Base-by-base conservation (phyloP, 1,140 invertebrate genomes). In the Homarus americanus region DNA sequence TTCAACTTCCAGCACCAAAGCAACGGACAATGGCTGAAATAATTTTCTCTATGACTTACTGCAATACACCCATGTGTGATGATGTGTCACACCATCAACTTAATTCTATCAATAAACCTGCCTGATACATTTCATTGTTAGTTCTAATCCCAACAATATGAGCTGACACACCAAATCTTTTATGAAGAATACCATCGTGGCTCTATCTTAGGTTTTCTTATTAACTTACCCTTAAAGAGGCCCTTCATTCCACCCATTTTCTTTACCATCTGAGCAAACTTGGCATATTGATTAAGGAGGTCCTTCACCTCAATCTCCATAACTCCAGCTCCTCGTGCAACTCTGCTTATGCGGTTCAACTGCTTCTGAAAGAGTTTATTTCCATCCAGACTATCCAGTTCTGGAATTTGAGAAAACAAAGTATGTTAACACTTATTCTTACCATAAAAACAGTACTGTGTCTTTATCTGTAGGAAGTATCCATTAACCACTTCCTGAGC, bases 221-320 rank as follows among this genome's bases (percentile, higher is more conserved):
- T 44, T 73, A 36, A 91, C 82, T 93, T 93, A 95, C 95, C 95
- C 95, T 99, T 99, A 94, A 99, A 99, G 9, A 99, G 95, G 49
- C 99, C 99, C 94, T 99, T 99, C 82, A 99, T 99, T 80, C 99
- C 99, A 83, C 99, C 99, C 99, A 99, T 99, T 95, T 99, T 99
- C 94, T 99, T 99, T 0, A 99, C 99, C 91, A 99, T 98, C 36
- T 98, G 99, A 82, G 99, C 98, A 95, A 99, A 99, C 94, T 99
- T 99, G 53, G 98, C 99, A 94, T 99, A 99, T 94, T 99, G 99
- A 10, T 97, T 96, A 89, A 99, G 97, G 20, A 99, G 95, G 94
- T 99, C 99, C 95, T 99, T 98, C 0, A 99, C 99, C 95, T 99
- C 99, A 93, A 97, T 96, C 93, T 98, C 97, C 9, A 98, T 98